Evolutionary conservation across 2,888 invertebrate species (phyloP).

Genomic region (Cerastoderma edule): DNA sequence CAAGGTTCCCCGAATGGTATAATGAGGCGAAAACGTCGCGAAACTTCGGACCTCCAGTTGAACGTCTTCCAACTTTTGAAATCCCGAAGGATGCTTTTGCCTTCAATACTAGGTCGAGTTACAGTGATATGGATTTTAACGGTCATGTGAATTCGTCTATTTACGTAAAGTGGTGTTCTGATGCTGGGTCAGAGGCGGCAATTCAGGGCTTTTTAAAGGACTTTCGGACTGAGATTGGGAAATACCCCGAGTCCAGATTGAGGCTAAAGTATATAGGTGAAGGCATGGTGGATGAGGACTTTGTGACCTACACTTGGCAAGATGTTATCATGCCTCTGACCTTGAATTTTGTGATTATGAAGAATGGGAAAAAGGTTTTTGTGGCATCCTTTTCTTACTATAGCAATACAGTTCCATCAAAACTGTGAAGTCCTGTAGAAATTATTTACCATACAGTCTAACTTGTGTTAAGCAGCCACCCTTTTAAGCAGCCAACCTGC

Average conservation of each 20-base stretch:
- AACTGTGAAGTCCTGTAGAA: no score
- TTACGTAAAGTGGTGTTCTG: conserved; percentile 58
- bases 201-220: conserved; percentile 41
- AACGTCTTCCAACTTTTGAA: conserved; percentile 27
- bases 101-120: conserved; percentile 28
- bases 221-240: conserved; percentile 48
- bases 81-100: conserved; percentile 43
- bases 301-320: conserved; percentile 54
- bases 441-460: no score
- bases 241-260: conserved; percentile 36
- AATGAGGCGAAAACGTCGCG: conserved; percentile 18
- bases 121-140: conserved; percentile 56
- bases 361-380: conserved; percentile 29
- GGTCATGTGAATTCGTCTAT: conserved; percentile 59
- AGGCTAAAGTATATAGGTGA: conserved; percentile 54
- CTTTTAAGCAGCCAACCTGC: no score
- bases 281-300: conserved; percentile 43
- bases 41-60: conserved; percentile 30
- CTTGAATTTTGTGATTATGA: conserved; percentile 49
- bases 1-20: conserved; percentile 52
- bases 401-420: background rate
- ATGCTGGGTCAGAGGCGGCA: conserved; percentile 57
- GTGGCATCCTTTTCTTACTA: conserved; percentile 48
- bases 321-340: conserved; percentile 21
- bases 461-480: no score